phyloP scores from a whole-genome alignment of 1,140 invertebrate genomes.

The Philotrypesis tridentata region DNA sequence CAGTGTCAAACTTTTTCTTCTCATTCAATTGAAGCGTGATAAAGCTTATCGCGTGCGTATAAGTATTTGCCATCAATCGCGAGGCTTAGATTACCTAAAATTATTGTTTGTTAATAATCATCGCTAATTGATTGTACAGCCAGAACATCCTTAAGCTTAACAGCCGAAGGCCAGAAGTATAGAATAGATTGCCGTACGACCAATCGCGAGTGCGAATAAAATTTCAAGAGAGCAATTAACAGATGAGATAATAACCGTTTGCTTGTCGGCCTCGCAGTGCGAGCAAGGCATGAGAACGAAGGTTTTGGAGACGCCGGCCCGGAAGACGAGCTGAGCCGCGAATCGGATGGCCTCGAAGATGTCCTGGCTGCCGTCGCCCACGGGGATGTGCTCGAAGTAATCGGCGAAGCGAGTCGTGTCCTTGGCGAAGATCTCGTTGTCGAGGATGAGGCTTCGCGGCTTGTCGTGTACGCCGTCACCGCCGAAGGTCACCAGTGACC shows the following conservation, averaged over 20 bases:
- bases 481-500: slow-evolving; percentile 87
- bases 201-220: too few species aligned
- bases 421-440: slow-evolving; percentile 80
- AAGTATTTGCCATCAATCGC: too few species aligned
- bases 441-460: slow-evolving; percentile 81
- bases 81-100: too few species aligned
- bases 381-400: slow-evolving; percentile 78
- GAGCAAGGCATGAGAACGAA: slow-evolving; percentile 89
- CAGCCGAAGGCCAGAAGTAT: too few species aligned
- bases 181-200: too few species aligned
- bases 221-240: too few species aligned
- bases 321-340: slow-evolving; percentile 84
- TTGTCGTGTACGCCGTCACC: slow-evolving; percentile 81
- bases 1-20: too few species aligned
- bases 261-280: slow-evolving; percentile 79
- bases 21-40: too few species aligned
- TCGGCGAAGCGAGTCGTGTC: slow-evolving; percentile 74
- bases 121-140: too few species aligned
- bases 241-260: slow-evolving; percentile 74
- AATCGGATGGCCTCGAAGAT: slow-evolving; percentile 84
- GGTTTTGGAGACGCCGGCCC: slow-evolving; percentile 89
- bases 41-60: too few species aligned
- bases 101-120: too few species aligned
- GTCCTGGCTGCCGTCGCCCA: slow-evolving; percentile 76
- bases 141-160: too few species aligned